Percentiles rank a stretch among this genome's conserved stretches.
These are phyloP conservation scores for Meloe dianella DNA, from an alignment of 2,888 invertebrate species.

Conservation along the genomic window DNA sequence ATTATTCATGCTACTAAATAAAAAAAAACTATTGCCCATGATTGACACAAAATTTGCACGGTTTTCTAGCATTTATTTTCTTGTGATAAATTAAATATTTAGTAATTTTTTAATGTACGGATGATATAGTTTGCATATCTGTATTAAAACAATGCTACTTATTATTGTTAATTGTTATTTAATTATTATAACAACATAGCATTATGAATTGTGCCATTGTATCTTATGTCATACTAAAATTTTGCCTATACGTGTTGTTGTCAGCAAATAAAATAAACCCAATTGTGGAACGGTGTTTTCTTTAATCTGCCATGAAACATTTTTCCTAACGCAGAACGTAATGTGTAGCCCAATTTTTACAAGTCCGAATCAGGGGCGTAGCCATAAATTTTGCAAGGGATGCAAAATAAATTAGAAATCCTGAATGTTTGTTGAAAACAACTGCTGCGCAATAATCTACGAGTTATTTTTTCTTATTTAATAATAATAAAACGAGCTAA, in stretches of 20 bases:
- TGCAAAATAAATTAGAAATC: no score
- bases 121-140: background rate
- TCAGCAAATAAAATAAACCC: background rate
- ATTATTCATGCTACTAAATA: conserved; percentile 20
- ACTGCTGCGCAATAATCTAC: no score
- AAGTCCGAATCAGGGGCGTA: no score
- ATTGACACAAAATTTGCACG: conserved; percentile 25
- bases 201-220: conserved; percentile 8
- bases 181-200: background rate
- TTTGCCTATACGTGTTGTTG: background rate
- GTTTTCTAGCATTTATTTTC: conserved; percentile 27
- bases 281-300: background rate
- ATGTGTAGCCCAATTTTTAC: no score
- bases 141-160: background rate
- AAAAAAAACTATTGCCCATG: conserved; percentile 22
- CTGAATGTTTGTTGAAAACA: no score
- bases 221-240: conserved; percentile 1
- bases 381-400: no score
- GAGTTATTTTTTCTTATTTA: no score
- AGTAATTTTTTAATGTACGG: background rate
- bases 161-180: background rate
- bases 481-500: no score
- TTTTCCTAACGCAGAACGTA: no score
- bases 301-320: background rate
- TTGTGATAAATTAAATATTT: conserved; percentile 32